phyloP scores from a whole-genome alignment of 2,797 vertebrate genomes.

The Coluber constrictor region DNA sequence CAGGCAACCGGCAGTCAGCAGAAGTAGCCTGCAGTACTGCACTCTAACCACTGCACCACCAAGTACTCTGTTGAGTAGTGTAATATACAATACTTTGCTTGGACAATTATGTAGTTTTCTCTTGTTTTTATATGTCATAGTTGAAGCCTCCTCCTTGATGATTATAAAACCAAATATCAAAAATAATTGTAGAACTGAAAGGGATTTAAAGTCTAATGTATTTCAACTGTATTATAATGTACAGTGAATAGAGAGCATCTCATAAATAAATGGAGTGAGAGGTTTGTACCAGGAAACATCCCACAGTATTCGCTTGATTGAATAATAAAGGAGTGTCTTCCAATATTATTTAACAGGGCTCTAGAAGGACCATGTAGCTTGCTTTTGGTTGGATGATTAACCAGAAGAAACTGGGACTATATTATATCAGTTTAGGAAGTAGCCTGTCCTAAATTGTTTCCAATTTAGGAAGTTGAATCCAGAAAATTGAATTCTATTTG shows the following conservation, averaged over 20 bases:
- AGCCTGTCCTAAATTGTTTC: background rate
- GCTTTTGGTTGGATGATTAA: background rate
- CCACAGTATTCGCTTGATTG: background rate
- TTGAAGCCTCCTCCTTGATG: background rate
- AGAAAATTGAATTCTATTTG: background rate
- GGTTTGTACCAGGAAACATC: background rate
- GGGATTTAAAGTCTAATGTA: background rate
- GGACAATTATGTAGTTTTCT: conserved; percentile 6
- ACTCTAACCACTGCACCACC: too few relatives aligned
- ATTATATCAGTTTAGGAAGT: background rate
- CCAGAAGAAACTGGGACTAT: background rate
- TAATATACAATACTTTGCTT: background rate
- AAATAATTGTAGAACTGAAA: background rate
- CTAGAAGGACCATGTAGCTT: background rate
- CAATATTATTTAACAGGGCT: background rate
- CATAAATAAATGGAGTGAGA: background rate
- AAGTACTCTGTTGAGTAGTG: background rate
- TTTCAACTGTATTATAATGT: background rate
- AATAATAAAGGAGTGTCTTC: background rate
- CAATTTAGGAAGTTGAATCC: background rate
- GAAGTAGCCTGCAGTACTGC: too few relatives aligned
- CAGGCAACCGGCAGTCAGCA: too few relatives aligned
- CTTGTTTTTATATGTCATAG: background rate
- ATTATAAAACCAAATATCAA: background rate
- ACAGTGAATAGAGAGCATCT: too few relatives aligned